phyloP scores from a whole-genome alignment of 1,140 invertebrate genomes.

The Monomorium pharaonis region DNA sequence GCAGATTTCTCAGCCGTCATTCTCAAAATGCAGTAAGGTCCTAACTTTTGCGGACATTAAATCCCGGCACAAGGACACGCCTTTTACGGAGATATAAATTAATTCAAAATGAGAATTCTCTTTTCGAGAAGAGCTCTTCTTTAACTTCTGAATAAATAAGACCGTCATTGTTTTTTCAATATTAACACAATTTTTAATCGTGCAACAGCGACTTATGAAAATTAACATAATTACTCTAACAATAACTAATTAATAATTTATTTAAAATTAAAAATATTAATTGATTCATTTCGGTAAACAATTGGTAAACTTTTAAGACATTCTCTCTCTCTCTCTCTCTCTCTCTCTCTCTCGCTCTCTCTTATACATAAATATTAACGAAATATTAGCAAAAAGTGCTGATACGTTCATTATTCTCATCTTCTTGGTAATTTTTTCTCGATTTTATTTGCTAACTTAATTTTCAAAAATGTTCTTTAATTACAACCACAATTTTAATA shows the following conservation, averaged over 20 bases:
- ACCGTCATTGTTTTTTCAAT: not conserved
- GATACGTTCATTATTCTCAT: not conserved
- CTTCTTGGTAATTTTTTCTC: conserved; percentile 17
- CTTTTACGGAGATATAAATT: not conserved
- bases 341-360: too few species aligned
- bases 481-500: not conserved
- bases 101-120: not conserved
- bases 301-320: not conserved
- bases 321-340: too few species aligned
- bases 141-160: not conserved
- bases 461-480: conserved; percentile 23
- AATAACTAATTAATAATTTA: conserved; percentile 5
- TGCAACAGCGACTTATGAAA: not conserved
- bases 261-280: not conserved
- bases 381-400: not conserved
- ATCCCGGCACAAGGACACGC: not conserved
- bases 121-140: not conserved
- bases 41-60: conserved; percentile 24
- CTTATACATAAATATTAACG: too few species aligned
- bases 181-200: not conserved
- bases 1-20: conserved; percentile 44
- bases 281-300: not conserved
- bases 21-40: not conserved
- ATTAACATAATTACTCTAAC: not conserved
- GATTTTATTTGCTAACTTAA: not conserved